These are phyloP conservation scores for Heliornis fulica DNA, from an alignment of 2,113 vertebrate genomes.

Conservation along the genomic window DNA sequence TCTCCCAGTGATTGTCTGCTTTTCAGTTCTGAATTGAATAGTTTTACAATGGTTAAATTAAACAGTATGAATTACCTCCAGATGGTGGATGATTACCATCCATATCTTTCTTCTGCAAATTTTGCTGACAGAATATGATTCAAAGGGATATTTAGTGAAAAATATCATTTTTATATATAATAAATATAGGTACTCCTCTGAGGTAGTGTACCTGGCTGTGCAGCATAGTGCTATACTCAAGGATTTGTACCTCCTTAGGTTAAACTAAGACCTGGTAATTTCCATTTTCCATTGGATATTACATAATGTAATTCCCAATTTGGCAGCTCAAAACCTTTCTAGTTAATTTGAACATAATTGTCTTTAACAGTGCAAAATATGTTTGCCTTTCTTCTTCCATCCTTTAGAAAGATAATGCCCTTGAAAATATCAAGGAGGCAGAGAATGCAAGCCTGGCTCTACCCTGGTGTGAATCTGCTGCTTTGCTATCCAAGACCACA, in stretches of 20 bases:
- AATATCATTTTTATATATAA: background rate
- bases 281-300: background rate
- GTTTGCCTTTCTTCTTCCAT: background rate
- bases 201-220: background rate
- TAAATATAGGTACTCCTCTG: background rate
- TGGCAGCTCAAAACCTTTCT: background rate
- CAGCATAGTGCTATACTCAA: background rate
- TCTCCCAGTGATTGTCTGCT: background rate
- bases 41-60: background rate
- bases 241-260: background rate
- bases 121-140: background rate
- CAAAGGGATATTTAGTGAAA: background rate
- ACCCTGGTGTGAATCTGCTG: background rate
- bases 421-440: background rate
- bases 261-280: background rate
- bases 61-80: background rate
- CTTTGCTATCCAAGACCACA: background rate
- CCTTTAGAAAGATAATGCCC: background rate
- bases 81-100: background rate
- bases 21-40: background rate
- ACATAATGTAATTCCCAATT: background rate
- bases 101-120: background rate
- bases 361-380: background rate
- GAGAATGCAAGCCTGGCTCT: background rate
- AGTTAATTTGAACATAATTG: background rate